These are phyloP conservation scores for Corynorhinus townsendii DNA, from an alignment of 2,113 vertebrate genomes.

Conservation along the genomic window DNA sequence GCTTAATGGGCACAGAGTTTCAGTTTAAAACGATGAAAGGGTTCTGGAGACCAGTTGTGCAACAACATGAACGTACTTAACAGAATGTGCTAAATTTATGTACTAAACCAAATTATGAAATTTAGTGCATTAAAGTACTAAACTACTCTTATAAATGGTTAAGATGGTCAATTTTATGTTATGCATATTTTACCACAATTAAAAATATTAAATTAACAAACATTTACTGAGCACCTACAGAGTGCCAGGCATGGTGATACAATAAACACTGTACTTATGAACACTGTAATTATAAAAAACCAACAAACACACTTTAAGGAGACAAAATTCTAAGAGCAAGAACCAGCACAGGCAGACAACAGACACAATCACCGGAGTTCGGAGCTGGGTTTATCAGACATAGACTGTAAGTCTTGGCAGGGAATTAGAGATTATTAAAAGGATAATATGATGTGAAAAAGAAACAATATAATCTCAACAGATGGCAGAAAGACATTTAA, in stretches of 20 bases:
- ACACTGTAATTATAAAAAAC: background rate
- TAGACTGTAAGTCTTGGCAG: background rate
- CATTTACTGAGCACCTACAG: background rate
- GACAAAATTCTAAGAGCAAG: background rate
- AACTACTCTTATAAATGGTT: background rate
- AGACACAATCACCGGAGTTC: background rate
- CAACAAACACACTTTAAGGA: background rate
- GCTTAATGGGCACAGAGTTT: background rate
- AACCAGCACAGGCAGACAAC: background rate
- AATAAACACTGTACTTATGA: background rate
- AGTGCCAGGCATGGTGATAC: background rate
- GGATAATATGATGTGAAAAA: background rate
- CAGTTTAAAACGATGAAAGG: background rate
- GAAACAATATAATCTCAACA: background rate
- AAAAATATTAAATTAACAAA: background rate
- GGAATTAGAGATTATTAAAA: background rate
- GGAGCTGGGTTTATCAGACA: background rate
- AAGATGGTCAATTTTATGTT: background rate
- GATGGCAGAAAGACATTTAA: background rate
- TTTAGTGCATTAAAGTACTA: background rate
- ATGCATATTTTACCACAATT: background rate
- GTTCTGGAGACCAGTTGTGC: background rate
- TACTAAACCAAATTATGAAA: background rate
- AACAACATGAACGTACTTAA: background rate
- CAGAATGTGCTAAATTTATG: background rate